Evolutionary conservation across 2,888 invertebrate genomes (phyloP).

Genomic region (Erebia palarica): DNA sequence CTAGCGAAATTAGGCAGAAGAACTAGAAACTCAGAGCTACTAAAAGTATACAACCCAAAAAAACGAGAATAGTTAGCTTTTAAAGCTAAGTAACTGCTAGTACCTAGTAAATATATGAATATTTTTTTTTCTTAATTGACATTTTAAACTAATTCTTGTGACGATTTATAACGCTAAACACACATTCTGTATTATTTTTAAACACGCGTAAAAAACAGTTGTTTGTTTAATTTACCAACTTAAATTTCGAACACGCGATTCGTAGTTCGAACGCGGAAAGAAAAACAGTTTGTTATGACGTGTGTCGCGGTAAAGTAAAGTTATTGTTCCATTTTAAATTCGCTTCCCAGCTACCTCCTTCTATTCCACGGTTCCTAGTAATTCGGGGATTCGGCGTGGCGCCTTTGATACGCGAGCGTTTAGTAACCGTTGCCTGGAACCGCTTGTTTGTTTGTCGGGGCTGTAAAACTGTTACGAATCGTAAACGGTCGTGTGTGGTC

Average conservation of each 20-base stretch:
- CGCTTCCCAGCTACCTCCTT: constrained; percentile 31
- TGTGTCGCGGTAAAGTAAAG: constrained; percentile 41
- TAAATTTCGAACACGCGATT: constrained; percentile 27
- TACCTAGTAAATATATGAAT: no score
- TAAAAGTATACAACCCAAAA: no score
- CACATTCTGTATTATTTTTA: constrained; percentile 10
- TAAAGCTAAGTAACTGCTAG: no score
- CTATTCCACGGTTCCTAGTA: constrained; percentile 59
- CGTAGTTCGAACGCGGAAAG: constrained; percentile 21
- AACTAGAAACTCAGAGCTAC: no score
- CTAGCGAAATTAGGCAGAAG: no score
- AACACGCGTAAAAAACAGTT: constrained; percentile 6
- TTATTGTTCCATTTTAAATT: constrained; percentile 41
- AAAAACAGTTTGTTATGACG: constrained; percentile 42
- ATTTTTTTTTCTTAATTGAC: no score
- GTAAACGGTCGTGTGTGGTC: constrained; percentile 82
- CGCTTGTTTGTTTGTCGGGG: constrained; percentile 77
- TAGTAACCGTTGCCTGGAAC: constrained; percentile 73
- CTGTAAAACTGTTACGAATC: constrained; percentile 77
- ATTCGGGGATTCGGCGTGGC: constrained; percentile 64
- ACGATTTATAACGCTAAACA: background rate
- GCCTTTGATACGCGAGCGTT: constrained; percentile 72
- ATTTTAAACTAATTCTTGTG: background rate
- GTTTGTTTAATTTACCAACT: constrained; percentile 18
- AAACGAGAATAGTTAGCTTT: no score